Percentiles rank a stretch among this genome's conserved stretches.
These are phyloP conservation scores for Baronia brevicornis DNA, from an alignment of 2,888 invertebrate genomes.

Conservation along the genomic window DNA sequence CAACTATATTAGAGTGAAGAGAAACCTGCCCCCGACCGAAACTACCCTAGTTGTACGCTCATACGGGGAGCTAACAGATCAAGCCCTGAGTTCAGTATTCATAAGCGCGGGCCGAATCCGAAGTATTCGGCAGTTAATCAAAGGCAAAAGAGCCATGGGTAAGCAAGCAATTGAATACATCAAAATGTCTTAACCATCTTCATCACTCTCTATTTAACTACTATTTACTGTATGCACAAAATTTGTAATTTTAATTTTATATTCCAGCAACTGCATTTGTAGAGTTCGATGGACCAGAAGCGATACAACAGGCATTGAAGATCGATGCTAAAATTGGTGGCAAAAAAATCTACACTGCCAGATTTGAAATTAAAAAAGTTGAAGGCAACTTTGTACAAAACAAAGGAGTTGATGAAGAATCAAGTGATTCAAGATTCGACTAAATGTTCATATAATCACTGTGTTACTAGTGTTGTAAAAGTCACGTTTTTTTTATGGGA, in stretches of 20 bases:
- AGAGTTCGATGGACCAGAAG: constrained; percentile 51
- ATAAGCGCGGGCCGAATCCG: constrained; percentile 43
- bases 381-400: constrained; percentile 26
- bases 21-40: constrained; percentile 35
- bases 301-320: constrained; percentile 42
- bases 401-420: constrained; percentile 33
- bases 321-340: constrained; percentile 38
- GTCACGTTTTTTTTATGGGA: too few relatives aligned
- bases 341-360: constrained; percentile 38
- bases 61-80: constrained; percentile 38
- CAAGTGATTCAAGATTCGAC: constrained; percentile 26
- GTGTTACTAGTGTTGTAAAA: too few relatives aligned
- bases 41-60: constrained; percentile 48
- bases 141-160: constrained; percentile 52
- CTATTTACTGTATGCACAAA: neutral
- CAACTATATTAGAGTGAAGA: constrained; percentile 36
- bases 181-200: too few relatives aligned
- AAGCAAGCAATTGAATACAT: too few relatives aligned
- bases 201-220: constrained; percentile 6
- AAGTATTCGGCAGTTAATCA: constrained; percentile 40
- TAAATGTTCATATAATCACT: too few relatives aligned
- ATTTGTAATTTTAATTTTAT: neutral
- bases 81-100: constrained; percentile 39
- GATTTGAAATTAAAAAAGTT: constrained; percentile 13
- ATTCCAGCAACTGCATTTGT: constrained; percentile 52